Evolutionary conservation across 2,113 vertebrate genomes (phyloP).

Genomic region (Paracanthobrama guichenoti): DNA sequence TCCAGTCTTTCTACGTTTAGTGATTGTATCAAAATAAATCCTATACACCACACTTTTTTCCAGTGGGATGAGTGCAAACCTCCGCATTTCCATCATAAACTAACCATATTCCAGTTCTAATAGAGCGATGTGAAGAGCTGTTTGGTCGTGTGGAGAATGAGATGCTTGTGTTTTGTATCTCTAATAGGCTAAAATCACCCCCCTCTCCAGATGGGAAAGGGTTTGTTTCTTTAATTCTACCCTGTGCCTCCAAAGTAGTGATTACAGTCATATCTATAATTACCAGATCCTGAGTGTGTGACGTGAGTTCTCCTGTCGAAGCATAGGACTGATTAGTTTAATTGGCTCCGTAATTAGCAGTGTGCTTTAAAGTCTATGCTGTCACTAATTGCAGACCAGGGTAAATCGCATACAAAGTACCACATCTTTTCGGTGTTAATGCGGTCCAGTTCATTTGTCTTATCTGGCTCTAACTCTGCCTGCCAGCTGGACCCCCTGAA

Average conservation of each 20-base stretch:
- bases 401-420: conserved; percentile 36
- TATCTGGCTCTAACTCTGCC: not conserved
- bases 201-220: conserved; percentile 37
- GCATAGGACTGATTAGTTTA: conserved; percentile 54
- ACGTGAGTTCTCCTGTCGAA: conserved; percentile 47
- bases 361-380: conserved; percentile 43
- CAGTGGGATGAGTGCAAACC: not conserved
- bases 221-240: conserved; percentile 42
- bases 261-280: conserved; percentile 60
- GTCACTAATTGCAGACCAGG: conserved; percentile 48
- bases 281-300: conserved; percentile 46
- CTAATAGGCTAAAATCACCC: conserved; percentile 44
- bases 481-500: conserved; percentile 28
- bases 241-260: conserved; percentile 37
- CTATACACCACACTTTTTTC: too few relatives aligned
- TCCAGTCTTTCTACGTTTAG: not conserved
- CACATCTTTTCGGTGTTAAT: conserved; percentile 14
- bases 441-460: conserved; percentile 19
- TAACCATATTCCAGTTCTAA: not conserved
- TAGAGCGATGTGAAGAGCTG: conserved; percentile 5
- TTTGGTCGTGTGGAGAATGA: conserved; percentile 16
- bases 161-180: conserved; percentile 39
- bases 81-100: not conserved
- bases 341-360: conserved; percentile 54
- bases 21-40: not conserved